Evolutionary conservation across 2,797 vertebrate genomes (phyloP), one percentile per base, ranked within the genome.

Genomic region (Centroberyx gerrardi): DNA sequence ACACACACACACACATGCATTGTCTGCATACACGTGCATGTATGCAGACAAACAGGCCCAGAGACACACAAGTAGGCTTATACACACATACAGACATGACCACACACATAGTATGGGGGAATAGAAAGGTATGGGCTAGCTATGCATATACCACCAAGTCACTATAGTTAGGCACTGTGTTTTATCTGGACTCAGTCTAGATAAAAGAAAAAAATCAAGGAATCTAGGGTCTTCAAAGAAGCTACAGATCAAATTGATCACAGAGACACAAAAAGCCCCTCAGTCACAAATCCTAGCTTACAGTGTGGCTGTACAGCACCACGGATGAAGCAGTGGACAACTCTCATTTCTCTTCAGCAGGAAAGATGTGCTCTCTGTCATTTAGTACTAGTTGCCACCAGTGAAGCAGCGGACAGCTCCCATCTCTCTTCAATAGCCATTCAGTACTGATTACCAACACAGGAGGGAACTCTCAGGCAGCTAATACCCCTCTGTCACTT

Each of bases 361-460:
- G 33, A 55, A 36, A 67, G 22, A 68, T 58, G 40, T 75, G 54
- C 18, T 69, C 42, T 68, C 27, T 28, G 14, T 66, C 56, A 31
- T 31, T 59, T 17, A n/a, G 17, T 13, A 22, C 17, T 65, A 27
- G 58, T 78, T 73, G 68, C 46, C 31, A 40, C 28, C 7, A 62
- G 53, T 42, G 5, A 62, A 59, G 52, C 13, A 68, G 27, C 36
- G 68, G 40, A 62, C 51, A 60, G 9, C 42, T 54, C 6, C 14
- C 9, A 33, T 53, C 13, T 68, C 38, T 52, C 66, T 60, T 61
- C 44, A 59, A 14, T 13, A 56, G 49, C 33, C 22, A 72, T 46
- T 46, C 14, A 15, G 44, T 15, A 46, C 44, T 46, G 51, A 81
- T 54, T 48, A 22, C 44, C 59, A 64, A 71, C 29, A 64, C 5